phyloP scores from a whole-genome alignment of 2,888 invertebrate genomes.

The Neria commutata region DNA sequence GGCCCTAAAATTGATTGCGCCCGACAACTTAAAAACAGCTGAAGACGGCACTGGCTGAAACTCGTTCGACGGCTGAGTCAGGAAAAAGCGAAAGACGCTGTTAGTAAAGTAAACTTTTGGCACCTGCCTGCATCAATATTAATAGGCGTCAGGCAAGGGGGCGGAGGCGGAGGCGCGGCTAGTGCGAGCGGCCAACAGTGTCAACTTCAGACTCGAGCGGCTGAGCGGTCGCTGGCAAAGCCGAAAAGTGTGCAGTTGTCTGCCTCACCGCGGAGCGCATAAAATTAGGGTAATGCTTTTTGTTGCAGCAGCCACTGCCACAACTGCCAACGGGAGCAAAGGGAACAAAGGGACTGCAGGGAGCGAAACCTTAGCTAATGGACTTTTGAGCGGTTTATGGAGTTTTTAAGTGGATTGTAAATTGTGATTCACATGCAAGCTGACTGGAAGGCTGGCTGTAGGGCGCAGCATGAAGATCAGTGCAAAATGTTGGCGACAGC shows the following conservation, averaged over 20 bases:
- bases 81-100: background rate
- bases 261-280: too few relatives aligned
- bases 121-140: slow-evolving; percentile 33
- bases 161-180: background rate
- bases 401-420: background rate
- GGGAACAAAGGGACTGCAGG: background rate
- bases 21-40: too few relatives aligned
- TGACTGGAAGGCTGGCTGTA: too few relatives aligned
- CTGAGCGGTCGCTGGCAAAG: slow-evolving; percentile 29
- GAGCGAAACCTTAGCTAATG: slow-evolving; percentile 43
- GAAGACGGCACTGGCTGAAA: background rate
- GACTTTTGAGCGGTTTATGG: slow-evolving; percentile 36
- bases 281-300: too few relatives aligned
- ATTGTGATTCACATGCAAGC: background rate
- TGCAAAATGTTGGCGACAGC: too few relatives aligned
- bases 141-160: background rate
- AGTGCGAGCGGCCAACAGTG: too few relatives aligned
- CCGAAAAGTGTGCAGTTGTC: slow-evolving; percentile 35
- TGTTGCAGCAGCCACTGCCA: too few relatives aligned
- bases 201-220: too few relatives aligned
- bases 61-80: background rate
- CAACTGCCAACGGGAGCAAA: background rate
- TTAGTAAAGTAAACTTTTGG: slow-evolving; percentile 36
- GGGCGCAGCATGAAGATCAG: too few relatives aligned
- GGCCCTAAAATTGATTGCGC: too few relatives aligned